These are phyloP conservation scores for Plumapathes pennacea DNA, from an alignment of 92 coral and sea anemone species.

Conservation along the genomic window DNA sequence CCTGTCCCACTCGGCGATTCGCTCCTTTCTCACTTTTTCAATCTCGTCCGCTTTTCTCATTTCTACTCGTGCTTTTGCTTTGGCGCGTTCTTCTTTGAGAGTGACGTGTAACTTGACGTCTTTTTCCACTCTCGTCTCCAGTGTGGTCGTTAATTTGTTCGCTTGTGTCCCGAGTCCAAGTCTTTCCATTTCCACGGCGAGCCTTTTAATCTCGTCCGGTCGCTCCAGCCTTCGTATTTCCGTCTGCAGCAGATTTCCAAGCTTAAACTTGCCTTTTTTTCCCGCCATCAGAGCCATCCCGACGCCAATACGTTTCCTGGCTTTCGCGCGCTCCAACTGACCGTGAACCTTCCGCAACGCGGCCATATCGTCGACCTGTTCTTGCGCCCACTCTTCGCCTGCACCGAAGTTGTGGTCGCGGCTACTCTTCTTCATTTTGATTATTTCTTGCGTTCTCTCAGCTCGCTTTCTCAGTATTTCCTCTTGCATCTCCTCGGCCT, in stretches of 20 bases:
- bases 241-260: slow-evolving; percentile 34
- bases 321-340: slow-evolving; percentile 75
- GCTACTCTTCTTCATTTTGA: not conserved
- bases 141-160: slow-evolving; percentile 17
- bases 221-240: slow-evolving; percentile 66
- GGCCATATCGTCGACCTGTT: slow-evolving; percentile 56
- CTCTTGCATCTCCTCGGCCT: slow-evolving; percentile 66
- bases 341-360: slow-evolving; percentile 70
- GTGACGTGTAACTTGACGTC: slow-evolving; percentile 49
- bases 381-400: slow-evolving; percentile 32
- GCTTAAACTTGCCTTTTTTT: slow-evolving; percentile 40
- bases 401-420: slow-evolving; percentile 20
- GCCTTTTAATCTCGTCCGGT: slow-evolving; percentile 66
- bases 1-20: slow-evolving; percentile 55
- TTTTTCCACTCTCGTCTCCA: slow-evolving; percentile 57
- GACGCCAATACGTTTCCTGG: slow-evolving; percentile 51
- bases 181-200: slow-evolving; percentile 53
- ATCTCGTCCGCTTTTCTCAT: slow-evolving; percentile 55
- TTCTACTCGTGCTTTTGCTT: slow-evolving; percentile 57
- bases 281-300: slow-evolving; percentile 16
- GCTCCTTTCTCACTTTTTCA: slow-evolving; percentile 40
- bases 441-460: slow-evolving; percentile 26
- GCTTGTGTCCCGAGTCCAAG: slow-evolving; percentile 58
- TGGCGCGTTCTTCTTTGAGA: slow-evolving; percentile 48
- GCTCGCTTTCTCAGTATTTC: slow-evolving; percentile 53